These are phyloP conservation scores for Melitaea cinxia DNA, from an alignment of 1,140 invertebrate species.

Conservation along the genomic window DNA sequence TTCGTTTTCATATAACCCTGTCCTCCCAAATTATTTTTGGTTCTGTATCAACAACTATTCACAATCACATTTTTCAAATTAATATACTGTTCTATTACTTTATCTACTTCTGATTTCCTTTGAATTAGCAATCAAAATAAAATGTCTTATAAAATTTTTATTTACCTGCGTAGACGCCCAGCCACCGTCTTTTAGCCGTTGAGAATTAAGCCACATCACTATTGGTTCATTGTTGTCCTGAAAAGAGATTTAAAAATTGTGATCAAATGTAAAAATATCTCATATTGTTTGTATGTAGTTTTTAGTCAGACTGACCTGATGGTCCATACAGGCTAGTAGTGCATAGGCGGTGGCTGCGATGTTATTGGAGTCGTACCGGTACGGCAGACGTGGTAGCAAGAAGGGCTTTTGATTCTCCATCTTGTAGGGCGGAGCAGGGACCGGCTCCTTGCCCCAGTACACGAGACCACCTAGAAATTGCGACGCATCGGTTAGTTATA, in stretches of 20 bases:
- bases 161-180: conserved; percentile 95
- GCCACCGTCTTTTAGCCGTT: conserved; percentile 94
- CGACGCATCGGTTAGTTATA: no score
- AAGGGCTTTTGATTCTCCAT: conserved; percentile 96
- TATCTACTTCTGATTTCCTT: no score
- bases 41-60: no score
- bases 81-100: no score
- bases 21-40: no score
- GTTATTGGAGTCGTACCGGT: conserved; percentile 94
- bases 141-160: not conserved
- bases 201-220: conserved; percentile 96
- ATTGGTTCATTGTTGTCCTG: conserved; percentile 90
- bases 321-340: conserved; percentile 92
- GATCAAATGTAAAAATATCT: not conserved
- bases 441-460: conserved; percentile 91
- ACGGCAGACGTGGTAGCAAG: conserved; percentile 91
- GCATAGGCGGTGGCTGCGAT: conserved; percentile 97
- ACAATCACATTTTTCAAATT: no score
- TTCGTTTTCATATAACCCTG: no score
- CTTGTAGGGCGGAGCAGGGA: conserved; percentile 91
- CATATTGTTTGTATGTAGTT: not conserved
- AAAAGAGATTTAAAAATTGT: conserved; percentile 12
- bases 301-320: conserved; percentile 78
- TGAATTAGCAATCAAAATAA: no score
- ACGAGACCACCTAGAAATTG: conserved; percentile 90